Evolutionary conservation across 2,888 invertebrate genomes (phyloP).

Genomic region (Lacanobia oleracea): DNA sequence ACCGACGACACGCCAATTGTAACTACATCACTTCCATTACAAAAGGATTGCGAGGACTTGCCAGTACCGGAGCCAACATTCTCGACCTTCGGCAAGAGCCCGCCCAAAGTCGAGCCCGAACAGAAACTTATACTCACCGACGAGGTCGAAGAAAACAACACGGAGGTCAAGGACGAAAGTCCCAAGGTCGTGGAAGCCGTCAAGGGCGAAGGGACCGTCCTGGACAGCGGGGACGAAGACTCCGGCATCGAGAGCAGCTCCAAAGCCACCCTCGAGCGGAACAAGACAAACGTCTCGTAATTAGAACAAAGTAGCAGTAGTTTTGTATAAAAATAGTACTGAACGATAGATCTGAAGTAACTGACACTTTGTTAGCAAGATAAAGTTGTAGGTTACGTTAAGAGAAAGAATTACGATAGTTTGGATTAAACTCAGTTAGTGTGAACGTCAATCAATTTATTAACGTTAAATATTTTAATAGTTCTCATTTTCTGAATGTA

Average conservation of each 20-base stretch:
- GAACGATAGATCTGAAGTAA: slow-evolving; percentile 56
- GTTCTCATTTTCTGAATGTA: slow-evolving; percentile 41
- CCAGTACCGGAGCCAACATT: slow-evolving; percentile 88
- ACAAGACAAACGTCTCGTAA: slow-evolving; percentile 81
- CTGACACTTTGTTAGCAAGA: slow-evolving; percentile 62
- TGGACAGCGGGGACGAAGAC: slow-evolving; percentile 92
- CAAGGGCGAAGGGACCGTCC: slow-evolving; percentile 91
- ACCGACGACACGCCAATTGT: slow-evolving; percentile 85
- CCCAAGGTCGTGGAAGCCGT: slow-evolving; percentile 80
- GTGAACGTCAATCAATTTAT: slow-evolving; percentile 35
- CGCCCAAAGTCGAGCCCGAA: slow-evolving; percentile 75
- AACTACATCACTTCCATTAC: slow-evolving; percentile 74
- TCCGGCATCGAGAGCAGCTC: slow-evolving; percentile 92
- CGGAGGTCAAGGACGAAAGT: slow-evolving; percentile 73
- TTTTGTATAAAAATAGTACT: slow-evolving; percentile 62
- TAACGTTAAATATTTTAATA: slow-evolving; percentile 32
- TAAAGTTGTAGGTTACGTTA: slow-evolving; percentile 57
- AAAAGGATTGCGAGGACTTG: slow-evolving; percentile 75
- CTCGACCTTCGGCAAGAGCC: slow-evolving; percentile 91
- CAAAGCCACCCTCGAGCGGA: slow-evolving; percentile 90
- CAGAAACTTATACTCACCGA: slow-evolving; percentile 81
- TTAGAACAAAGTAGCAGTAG: slow-evolving; percentile 62
- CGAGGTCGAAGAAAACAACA: slow-evolving; percentile 63
- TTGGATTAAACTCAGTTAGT: slow-evolving; percentile 39
- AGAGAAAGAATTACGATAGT: slow-evolving; percentile 39